Evolutionary conservation across 2,888 invertebrate genomes (phyloP).

Genomic region (Cephalotes varians): DNA sequence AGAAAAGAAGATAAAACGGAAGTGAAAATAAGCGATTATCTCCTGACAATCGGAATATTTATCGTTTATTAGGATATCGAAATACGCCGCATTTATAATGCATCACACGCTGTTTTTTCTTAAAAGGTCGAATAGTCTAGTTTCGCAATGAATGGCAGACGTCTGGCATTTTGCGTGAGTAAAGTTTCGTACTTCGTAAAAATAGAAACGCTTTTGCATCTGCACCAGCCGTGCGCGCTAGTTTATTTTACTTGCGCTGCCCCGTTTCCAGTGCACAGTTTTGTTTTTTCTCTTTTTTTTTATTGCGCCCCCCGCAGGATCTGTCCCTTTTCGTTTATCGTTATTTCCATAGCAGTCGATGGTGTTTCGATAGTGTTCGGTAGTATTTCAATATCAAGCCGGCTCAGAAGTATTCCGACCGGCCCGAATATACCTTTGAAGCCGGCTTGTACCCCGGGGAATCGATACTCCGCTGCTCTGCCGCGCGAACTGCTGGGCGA

Average conservation of each 20-base stretch:
- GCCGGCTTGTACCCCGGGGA: slow-evolving; percentile 66
- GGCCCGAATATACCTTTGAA: slow-evolving; percentile 66
- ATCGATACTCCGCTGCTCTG: slow-evolving; percentile 64
- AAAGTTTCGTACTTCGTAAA: slow-evolving; percentile 50
- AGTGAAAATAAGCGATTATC: slow-evolving; percentile 43
- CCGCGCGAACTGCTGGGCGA: slow-evolving; percentile 52
- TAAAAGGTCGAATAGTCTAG: slow-evolving; percentile 4
- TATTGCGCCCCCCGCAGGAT: slow-evolving; percentile 42
- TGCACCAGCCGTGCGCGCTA: slow-evolving; percentile 24
- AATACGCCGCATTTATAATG: slow-evolving; percentile 8
- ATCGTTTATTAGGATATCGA: slow-evolving; percentile 11
- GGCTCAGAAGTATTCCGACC: slow-evolving; percentile 62
- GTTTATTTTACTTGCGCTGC: slow-evolving; percentile 45
- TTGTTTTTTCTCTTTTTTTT: slow-evolving; percentile 26
- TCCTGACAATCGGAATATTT: slow-evolving; percentile 35
- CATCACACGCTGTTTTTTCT: slow-evolving; percentile 3
- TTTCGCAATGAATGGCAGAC: slow-evolving; percentile 11
- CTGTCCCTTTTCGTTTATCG: slow-evolving; percentile 55
- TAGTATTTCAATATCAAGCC: slow-evolving; percentile 58
- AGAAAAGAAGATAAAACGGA: slow-evolving; percentile 18
- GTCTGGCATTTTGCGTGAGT: slow-evolving; percentile 33
- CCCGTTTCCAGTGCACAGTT: slow-evolving; percentile 39
- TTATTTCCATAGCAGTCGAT: slow-evolving; percentile 57
- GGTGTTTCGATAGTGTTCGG: slow-evolving; percentile 57
- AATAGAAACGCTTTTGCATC: slow-evolving; percentile 51